Conservation (phyloP, 2,797 vertebrate species). For the Hylomyscus alleni region DNA sequence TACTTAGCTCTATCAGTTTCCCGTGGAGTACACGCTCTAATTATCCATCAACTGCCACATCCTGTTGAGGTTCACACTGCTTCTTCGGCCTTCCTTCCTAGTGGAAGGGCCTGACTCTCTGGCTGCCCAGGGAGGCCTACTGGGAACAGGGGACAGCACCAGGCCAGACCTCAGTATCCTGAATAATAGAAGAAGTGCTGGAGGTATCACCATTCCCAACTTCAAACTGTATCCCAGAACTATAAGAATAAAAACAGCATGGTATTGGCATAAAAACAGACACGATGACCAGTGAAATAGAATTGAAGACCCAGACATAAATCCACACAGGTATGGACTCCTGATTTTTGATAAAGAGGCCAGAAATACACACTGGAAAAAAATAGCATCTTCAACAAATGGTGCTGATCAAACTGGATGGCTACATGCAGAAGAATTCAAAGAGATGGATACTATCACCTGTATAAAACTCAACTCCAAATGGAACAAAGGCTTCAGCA, state of each 20-base stretch:
- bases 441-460: neutral
- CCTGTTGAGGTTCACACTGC: slow-evolving; percentile 56
- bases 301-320: neutral
- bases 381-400: neutral
- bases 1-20: slow-evolving; percentile 45
- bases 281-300: neutral
- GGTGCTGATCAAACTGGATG: neutral
- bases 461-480: neutral
- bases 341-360: neutral
- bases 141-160: neutral
- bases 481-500: neutral
- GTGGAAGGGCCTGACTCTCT: slow-evolving; percentile 22
- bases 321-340: neutral
- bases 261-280: neutral
- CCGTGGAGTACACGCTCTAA: neutral
- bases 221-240: neutral
- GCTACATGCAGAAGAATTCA: neutral
- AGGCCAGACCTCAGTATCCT: rapidly evolving
- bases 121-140: neutral
- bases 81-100: slow-evolving; percentile 22
- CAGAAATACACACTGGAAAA: neutral
- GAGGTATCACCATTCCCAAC: neutral
- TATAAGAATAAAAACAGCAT: neutral
- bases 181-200: neutral
- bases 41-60: slow-evolving; percentile 54